Percentiles rank a stretch among this genome's conserved stretches.
These are phyloP conservation scores for Argyrosomus japonicus DNA, from an alignment of 2,113 vertebrate genomes.

Conservation along the genomic window DNA sequence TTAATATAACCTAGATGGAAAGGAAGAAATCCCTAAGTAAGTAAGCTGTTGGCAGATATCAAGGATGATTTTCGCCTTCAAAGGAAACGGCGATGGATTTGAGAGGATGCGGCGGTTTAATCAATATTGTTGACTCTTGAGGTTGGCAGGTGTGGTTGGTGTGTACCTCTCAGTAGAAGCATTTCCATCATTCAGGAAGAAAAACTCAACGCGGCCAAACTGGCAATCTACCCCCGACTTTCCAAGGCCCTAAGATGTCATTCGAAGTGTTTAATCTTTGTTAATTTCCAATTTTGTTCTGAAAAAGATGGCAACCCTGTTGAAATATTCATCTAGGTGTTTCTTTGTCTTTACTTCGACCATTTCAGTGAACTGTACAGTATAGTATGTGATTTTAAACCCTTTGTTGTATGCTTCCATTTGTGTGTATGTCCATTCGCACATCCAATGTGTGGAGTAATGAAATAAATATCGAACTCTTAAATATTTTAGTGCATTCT, in stretches of 20 bases:
- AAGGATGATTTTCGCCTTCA: conserved; percentile 82
- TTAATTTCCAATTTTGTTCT: conserved; percentile 31
- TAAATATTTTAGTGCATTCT: conserved; percentile 84
- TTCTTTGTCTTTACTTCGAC: conserved; percentile 40
- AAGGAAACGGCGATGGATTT: conserved; percentile 83
- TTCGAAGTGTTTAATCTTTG: conserved; percentile 51
- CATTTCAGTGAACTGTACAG: neutral
- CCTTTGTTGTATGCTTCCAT: conserved; percentile 70
- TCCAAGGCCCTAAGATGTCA: conserved; percentile 34
- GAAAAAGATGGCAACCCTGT: neutral
- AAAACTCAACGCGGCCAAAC: conserved; percentile 36
- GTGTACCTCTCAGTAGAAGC: conserved; percentile 55
- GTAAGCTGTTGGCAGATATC: conserved; percentile 82
- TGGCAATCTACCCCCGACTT: conserved; percentile 53
- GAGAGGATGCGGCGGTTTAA: conserved; percentile 78
- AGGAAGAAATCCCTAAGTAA: conserved; percentile 84
- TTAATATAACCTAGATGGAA: conserved; percentile 86
- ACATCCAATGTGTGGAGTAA: conserved; percentile 75
- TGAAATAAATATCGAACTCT: conserved; percentile 79
- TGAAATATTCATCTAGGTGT: conserved; percentile 23
- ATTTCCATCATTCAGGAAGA: conserved; percentile 70
- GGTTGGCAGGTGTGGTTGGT: conserved; percentile 77
- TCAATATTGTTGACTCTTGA: conserved; percentile 76
- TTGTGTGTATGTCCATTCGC: conserved; percentile 71
- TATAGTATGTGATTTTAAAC: conserved; percentile 49